These are phyloP conservation scores for Crotalus helleri DNA, from an alignment of 2,113 vertebrate species.

Conservation along the genomic window DNA sequence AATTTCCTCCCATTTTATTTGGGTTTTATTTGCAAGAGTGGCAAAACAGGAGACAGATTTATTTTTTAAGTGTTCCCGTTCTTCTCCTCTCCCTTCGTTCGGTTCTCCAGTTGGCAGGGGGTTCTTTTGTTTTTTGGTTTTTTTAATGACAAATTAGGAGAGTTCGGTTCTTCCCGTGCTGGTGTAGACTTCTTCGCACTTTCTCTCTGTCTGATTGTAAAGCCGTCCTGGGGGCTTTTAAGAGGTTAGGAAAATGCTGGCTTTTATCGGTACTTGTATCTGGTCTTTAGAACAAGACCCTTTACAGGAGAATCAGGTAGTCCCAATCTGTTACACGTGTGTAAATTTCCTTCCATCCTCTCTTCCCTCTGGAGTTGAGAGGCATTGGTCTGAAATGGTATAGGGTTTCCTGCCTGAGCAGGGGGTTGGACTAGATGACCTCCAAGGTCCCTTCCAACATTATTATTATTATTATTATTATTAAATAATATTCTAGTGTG, in stretches of 20 bases:
- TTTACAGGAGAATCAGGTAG: constrained; percentile 64
- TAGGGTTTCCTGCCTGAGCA: too few relatives aligned
- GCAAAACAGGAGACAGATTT: background rate
- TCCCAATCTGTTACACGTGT: constrained; percentile 55
- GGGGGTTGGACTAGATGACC: too few relatives aligned
- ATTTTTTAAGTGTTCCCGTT: background rate
- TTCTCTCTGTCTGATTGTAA: background rate
- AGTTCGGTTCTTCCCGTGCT: constrained; percentile 31
- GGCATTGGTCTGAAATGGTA: constrained; percentile 12
- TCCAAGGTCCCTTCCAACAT: too few relatives aligned
- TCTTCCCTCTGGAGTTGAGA: constrained; percentile 52
- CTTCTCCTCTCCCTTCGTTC: background rate
- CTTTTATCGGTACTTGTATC: constrained; percentile 68
- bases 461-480: too few relatives aligned
- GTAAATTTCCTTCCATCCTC: constrained; percentile 27
- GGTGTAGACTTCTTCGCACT: background rate
- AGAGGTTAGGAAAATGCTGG: constrained; percentile 49
- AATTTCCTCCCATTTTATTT: background rate
- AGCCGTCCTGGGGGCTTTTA: constrained; percentile 56
- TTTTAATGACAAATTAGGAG: constrained; percentile 40
- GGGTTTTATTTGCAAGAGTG: background rate
- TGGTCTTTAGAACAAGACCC: constrained; percentile 68
- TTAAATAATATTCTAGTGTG: constrained; percentile 53
- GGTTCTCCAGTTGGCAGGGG: accelerated
- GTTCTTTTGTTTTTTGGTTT: too few relatives aligned